phyloP scores from a whole-genome alignment of 92 coral and sea anemone species.

The Siderastrea siderea region DNA sequence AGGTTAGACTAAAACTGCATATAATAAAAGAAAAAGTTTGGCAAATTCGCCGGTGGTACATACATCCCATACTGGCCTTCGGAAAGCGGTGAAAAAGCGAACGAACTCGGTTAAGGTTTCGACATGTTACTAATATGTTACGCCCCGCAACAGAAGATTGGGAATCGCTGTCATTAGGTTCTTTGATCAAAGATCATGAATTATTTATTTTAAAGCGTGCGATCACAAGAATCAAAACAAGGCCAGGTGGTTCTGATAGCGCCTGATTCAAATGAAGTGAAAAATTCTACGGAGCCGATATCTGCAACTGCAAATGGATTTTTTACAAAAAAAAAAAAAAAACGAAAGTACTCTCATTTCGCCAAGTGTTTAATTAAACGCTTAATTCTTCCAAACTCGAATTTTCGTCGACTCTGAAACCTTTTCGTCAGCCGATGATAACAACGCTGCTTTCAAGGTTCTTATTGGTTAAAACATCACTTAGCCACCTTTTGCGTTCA shows the following conservation, averaged over 20 bases:
- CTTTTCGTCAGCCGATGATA: background rate
- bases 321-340: background rate
- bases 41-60: background rate
- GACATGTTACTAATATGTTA: slow-evolving; percentile 48
- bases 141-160: slow-evolving; percentile 56
- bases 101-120: slow-evolving; percentile 31
- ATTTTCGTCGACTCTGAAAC: background rate
- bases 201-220: slow-evolving; percentile 65
- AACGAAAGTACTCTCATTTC: background rate
- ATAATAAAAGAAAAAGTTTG: background rate
- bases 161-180: slow-evolving; percentile 77
- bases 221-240: slow-evolving; percentile 80
- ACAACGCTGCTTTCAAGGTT: background rate
- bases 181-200: slow-evolving; percentile 83
- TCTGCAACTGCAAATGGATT: background rate
- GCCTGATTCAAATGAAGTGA: slow-evolving; percentile 11
- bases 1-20: slow-evolving; percentile 3
- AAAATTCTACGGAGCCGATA: background rate
- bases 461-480: slow-evolving; percentile 1
- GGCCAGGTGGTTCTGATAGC: slow-evolving; percentile 73
- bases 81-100: slow-evolving; percentile 17
- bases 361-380: background rate
- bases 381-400: background rate
- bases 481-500: background rate
- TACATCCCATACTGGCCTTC: slow-evolving; percentile 58